These are phyloP conservation scores for Amiota communis DNA, from an alignment of 2,888 invertebrate species.

Conservation along the genomic window DNA sequence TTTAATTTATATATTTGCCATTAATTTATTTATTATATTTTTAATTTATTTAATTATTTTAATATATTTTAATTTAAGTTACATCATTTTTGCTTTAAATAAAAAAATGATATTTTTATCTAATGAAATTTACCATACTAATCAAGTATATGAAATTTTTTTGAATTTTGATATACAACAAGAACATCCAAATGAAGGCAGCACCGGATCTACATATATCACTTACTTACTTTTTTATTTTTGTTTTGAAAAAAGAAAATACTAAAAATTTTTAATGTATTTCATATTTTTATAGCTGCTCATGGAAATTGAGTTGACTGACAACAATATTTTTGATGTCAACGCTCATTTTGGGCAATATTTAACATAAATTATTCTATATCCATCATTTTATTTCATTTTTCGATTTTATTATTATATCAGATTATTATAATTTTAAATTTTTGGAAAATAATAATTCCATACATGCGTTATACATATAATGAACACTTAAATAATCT, in stretches of 20 bases:
- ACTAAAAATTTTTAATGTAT: not conserved
- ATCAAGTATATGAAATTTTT: slow-evolving; percentile 20
- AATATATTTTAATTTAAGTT: not conserved
- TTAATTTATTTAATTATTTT: not conserved
- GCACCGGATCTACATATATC: slow-evolving; percentile 1
- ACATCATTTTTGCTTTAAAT: not conserved
- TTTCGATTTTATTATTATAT: not conserved
- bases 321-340: slow-evolving; percentile 21
- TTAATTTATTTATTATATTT: not conserved
- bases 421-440: not conserved
- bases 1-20: too few relatives aligned
- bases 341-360: not conserved
- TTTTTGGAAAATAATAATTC: not conserved
- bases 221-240: not conserved
- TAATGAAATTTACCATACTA: slow-evolving; percentile 16
- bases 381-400: not conserved
- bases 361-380: not conserved
- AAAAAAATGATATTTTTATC: not conserved
- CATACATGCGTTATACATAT: too few relatives aligned
- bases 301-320: slow-evolving; percentile 21
- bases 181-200: slow-evolving; percentile 11
- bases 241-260: not conserved
- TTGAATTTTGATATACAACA: slow-evolving; percentile 31
- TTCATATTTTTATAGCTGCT: slow-evolving; percentile 16
- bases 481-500: too few relatives aligned